Evolutionary conservation across 1,140 invertebrate genomes (phyloP), one percentile per base, ranked within the genome.

Genomic region (Orussus abietinus): DNA sequence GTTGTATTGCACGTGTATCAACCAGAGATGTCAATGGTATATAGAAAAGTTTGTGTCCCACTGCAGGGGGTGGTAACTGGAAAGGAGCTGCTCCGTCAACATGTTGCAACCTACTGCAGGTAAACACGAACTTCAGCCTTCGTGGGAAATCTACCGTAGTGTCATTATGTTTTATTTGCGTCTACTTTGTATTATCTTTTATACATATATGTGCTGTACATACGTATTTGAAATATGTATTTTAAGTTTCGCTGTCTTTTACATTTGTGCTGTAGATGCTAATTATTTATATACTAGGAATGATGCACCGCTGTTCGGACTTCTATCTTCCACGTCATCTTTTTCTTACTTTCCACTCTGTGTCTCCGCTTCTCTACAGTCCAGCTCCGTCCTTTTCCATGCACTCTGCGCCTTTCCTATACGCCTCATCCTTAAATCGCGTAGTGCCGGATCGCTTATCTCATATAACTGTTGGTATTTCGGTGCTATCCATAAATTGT

Each of bases 31-130:
- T 69, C n/a, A n/a, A 62, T 68, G 68, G 66, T 69, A 67, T 72
- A 73, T 69, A 70, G 70, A 73, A 69, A 69, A 73, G 70, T 73
- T 73, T 73, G 70, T 73, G 69, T 73, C 67, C 70, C 66, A 69
- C 69, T 72, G 67, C 70, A 73, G 70, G 67, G 70, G 67, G 69
- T 73, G 69, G 69, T 73, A 73, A 73, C 70, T 71, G 68, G 66
- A n/a, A 69, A 73, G 70, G 67, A 73, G 69, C 70, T 72, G 67
- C 66, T 69, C 64, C 68, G 62, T 57, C 64, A 62, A 64, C 66
- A 63, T 65, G 61, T 72, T 73, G 68, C 70, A 46, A 73, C 68
- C 68, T 68, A 72, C 64, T 68, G 69, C 70, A 73, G 70, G 70
- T 73, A 73, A 72, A 72, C 67, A 72, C 69, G 69, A 70, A 72